A percentile compares a stretch with the other conserved stretches of the same genome.
phyloP scores from a whole-genome alignment of 2,888 invertebrate species.

The Ryuthela nishihirai region DNA sequence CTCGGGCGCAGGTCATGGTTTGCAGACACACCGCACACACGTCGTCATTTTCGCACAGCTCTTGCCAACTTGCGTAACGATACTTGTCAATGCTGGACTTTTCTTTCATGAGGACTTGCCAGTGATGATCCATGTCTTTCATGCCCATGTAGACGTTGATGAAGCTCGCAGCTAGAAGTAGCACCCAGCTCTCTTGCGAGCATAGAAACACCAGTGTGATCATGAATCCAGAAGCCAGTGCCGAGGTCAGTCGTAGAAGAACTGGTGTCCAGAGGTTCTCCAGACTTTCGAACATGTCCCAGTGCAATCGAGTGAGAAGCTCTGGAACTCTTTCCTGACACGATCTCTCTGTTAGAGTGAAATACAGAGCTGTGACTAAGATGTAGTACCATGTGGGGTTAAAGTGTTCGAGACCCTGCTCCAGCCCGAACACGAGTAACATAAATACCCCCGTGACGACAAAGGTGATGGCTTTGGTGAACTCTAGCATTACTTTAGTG shows the following conservation, averaged over 20 bases:
- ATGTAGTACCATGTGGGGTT: slow-evolving; percentile 65
- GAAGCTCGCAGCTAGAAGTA: slow-evolving; percentile 33
- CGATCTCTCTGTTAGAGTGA: slow-evolving; percentile 65
- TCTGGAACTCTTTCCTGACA: slow-evolving; percentile 65
- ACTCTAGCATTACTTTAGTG: slow-evolving; percentile 75
- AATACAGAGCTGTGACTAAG: slow-evolving; percentile 64
- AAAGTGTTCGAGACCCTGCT: slow-evolving; percentile 70
- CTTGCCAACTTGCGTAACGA: slow-evolving; percentile 59
- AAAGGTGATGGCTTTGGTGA: slow-evolving; percentile 77
- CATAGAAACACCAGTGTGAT: slow-evolving; percentile 39
- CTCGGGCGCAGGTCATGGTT: slow-evolving; percentile 65
- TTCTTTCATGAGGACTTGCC: slow-evolving; percentile 59
- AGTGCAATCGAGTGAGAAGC: slow-evolving; percentile 58
- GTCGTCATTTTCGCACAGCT: slow-evolving; percentile 68
- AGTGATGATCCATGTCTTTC: slow-evolving; percentile 35
- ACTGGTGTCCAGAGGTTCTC: slow-evolving; percentile 67
- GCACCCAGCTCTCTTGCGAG: slow-evolving; percentile 34
- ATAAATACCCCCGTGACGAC: slow-evolving; percentile 72
- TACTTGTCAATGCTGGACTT: slow-evolving; percentile 57
- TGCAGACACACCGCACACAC: slow-evolving; percentile 74
- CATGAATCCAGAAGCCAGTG: slow-evolving; percentile 37
- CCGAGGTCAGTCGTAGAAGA: slow-evolving; percentile 51
- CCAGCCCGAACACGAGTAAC: slow-evolving; percentile 67
- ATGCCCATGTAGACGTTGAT: slow-evolving; percentile 37
- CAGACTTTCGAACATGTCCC: slow-evolving; percentile 66